Percentiles rank a stretch among this genome's conserved stretches.
These are phyloP conservation scores for Aphelinus atriplicis DNA, from an alignment of 1,140 invertebrate species.

Conservation along the genomic window DNA sequence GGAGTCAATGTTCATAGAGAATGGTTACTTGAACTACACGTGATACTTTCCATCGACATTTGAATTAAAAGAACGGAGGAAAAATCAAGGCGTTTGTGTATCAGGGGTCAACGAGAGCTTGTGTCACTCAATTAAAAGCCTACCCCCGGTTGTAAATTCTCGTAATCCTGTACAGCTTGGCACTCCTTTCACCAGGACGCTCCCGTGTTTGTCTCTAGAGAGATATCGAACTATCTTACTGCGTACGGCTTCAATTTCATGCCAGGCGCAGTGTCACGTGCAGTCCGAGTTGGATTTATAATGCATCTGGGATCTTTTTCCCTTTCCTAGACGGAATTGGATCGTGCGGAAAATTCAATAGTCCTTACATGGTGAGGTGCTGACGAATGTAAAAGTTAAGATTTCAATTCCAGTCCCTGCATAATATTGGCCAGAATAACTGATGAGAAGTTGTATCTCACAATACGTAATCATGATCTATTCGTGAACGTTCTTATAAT, in stretches of 20 bases:
- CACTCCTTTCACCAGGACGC: no score
- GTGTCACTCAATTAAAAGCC: not conserved
- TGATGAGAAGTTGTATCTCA: no score
- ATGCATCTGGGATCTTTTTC: conserved; percentile 3
- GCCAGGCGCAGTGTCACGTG: not conserved
- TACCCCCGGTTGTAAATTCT: not conserved
- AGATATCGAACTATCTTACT: not conserved
- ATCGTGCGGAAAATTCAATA: not conserved
- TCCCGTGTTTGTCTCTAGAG: not conserved
- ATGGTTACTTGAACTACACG: no score
- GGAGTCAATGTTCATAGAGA: no score
- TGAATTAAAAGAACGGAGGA: not conserved
- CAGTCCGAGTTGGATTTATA: conserved; percentile 22
- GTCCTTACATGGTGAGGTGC: not conserved
- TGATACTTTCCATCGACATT: no score
- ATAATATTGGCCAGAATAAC: no score
- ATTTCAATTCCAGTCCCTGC: no score
- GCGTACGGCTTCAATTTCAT: conserved; percentile 11
- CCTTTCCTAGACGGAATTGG: not conserved
- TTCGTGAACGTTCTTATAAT: no score
- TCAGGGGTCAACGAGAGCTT: not conserved
- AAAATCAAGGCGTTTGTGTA: not conserved
- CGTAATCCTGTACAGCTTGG: not conserved
- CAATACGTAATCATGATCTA: no score
- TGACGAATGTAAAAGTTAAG: no score